phyloP scores from a whole-genome alignment of 1,140 invertebrate genomes.

The Eriosoma lanigerum region DNA sequence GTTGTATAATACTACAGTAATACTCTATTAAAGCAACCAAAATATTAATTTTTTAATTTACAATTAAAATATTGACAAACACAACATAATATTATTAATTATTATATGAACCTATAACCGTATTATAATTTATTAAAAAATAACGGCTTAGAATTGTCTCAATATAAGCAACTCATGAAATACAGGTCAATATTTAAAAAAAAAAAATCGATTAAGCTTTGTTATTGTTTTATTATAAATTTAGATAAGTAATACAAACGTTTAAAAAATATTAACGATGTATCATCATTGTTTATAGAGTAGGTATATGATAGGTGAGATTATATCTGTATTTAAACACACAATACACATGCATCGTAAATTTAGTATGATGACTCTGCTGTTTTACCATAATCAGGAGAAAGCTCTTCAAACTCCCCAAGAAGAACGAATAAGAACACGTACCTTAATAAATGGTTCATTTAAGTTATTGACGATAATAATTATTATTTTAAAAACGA shows the following conservation, averaged over 20 bases:
- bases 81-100: no score
- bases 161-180: neutral
- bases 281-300: slow-evolving; percentile 18
- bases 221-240: slow-evolving; percentile 22
- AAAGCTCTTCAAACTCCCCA: neutral
- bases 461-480: slow-evolving; percentile 6
- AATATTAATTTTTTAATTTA: no score
- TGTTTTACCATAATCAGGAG: neutral
- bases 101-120: no score
- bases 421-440: slow-evolving; percentile 6
- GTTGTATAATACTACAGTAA: no score
- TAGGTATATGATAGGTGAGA: slow-evolving; percentile 15
- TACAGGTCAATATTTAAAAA: neutral
- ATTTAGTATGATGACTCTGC: slow-evolving; percentile 10
- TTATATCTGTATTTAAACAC: neutral
- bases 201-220: slow-evolving; percentile 18
- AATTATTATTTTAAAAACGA: neutral
- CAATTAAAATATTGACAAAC: no score
- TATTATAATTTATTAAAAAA: neutral
- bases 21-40: no score
- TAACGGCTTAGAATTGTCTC: neutral
- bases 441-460: neutral
- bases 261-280: neutral
- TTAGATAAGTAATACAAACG: neutral
- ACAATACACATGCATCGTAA: neutral